Conservation (phyloP, 1,140 invertebrate species). For the Heliconius nattereri region DNA sequence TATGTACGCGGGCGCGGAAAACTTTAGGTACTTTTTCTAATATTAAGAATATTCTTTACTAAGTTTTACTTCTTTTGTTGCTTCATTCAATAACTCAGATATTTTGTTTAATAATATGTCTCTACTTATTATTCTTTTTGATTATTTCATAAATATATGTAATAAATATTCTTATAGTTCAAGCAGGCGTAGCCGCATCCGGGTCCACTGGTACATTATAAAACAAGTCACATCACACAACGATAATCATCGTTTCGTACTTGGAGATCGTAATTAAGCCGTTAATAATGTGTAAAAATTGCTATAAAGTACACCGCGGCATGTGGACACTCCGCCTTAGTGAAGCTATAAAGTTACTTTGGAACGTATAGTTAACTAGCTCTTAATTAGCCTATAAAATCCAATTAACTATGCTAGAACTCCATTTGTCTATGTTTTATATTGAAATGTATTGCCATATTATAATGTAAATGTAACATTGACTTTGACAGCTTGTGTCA, state of each 20-base stretch:
- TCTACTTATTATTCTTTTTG: too few species aligned
- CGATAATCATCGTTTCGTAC: constrained; percentile 30
- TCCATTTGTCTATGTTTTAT: constrained; percentile 13
- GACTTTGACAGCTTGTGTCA: not conserved
- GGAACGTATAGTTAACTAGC: constrained; percentile 23
- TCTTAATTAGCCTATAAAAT: constrained; percentile 31
- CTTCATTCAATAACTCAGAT: too few species aligned
- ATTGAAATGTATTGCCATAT: constrained; percentile 6
- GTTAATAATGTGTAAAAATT: constrained; percentile 38
- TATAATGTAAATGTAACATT: constrained; percentile 8
- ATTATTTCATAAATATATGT: too few species aligned
- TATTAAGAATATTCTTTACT: too few species aligned
- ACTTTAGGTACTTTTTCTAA: too few species aligned
- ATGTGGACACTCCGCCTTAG: constrained; percentile 30
- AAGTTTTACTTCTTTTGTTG: too few species aligned
- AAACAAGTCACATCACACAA: constrained; percentile 17
- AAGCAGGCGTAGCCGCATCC: too few species aligned
- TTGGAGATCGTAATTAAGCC: constrained; percentile 19
- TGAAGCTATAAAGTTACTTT: constrained; percentile 15
- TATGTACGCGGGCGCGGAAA: too few species aligned
- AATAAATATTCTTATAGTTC: too few species aligned
- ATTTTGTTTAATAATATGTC: too few species aligned
- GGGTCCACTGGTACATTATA: too few species aligned
- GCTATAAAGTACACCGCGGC: constrained; percentile 23
- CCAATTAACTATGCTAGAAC: constrained; percentile 21